Percentiles rank a stretch among this genome's conserved stretches.
phyloP scores from a whole-genome alignment of 2,888 invertebrate species.

The Baronia brevicornis region DNA sequence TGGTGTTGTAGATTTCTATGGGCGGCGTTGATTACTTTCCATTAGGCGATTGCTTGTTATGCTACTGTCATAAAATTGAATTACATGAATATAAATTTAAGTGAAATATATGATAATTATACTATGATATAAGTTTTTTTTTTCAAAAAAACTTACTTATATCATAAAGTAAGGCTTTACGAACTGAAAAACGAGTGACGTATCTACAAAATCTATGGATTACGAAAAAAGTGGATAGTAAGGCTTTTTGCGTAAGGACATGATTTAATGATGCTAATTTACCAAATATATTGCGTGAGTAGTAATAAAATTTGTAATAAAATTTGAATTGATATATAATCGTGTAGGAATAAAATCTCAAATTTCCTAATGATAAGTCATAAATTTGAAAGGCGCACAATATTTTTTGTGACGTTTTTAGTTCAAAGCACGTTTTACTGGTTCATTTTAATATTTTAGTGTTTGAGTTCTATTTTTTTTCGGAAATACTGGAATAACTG shows the following conservation, averaged over 20 bases:
- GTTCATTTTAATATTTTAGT: conserved; percentile 13
- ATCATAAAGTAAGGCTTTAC: too few species aligned
- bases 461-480: too few species aligned
- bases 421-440: conserved; percentile 11
- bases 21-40: too few species aligned
- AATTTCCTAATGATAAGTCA: conserved; percentile 17
- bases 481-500: too few species aligned
- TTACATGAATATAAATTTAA: too few species aligned
- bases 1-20: too few species aligned
- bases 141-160: too few species aligned
- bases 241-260: conserved; percentile 14
- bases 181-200: too few species aligned
- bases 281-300: conserved; percentile 16
- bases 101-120: too few species aligned
- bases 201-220: conserved; percentile 1
- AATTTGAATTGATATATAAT: conserved; percentile 10
- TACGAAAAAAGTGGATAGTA: conserved; percentile 10
- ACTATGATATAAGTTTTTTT: too few species aligned
- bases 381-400: conserved; percentile 20
- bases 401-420: conserved; percentile 27
- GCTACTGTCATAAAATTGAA: too few species aligned
- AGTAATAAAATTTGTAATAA: conserved; percentile 11
- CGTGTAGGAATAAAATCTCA: conserved; percentile 5
- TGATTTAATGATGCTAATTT: conserved; percentile 15
- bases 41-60: too few species aligned